phyloP scores from a whole-genome alignment of 2,888 invertebrate species.

The Chrysina gloriosa region DNA sequence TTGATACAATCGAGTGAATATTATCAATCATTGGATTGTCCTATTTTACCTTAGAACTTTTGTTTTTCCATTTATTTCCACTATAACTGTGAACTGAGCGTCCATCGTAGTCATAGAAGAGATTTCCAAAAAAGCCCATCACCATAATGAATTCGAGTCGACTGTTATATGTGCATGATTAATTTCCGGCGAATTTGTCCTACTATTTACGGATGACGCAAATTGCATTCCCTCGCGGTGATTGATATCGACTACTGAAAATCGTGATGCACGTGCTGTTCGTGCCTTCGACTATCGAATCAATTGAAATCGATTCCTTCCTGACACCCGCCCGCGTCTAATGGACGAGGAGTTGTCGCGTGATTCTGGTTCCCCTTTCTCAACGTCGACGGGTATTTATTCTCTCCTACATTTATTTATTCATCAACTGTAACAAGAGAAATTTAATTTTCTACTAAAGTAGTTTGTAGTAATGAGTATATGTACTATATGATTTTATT shows the following conservation, averaged over 20 bases:
- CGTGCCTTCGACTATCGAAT: not conserved
- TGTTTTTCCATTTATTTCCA: too few species aligned
- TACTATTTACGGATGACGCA: slow-evolving; percentile 29
- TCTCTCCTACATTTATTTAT: not conserved
- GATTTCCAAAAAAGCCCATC: slow-evolving; percentile 22
- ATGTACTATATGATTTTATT: too few species aligned
- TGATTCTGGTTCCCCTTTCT: not conserved
- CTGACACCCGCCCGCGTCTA: slow-evolving; percentile 27
- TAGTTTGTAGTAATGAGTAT: too few species aligned
- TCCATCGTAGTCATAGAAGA: too few species aligned
- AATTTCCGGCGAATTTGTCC: slow-evolving; percentile 34
- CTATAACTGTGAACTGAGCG: too few species aligned
- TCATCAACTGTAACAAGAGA: not conserved
- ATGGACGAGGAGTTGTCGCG: slow-evolving; percentile 22
- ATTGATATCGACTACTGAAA: slow-evolving; percentile 30
- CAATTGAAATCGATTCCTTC: slow-evolving; percentile 32
- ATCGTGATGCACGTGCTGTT: slow-evolving; percentile 25
- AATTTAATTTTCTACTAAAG: not conserved
- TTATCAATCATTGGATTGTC: too few species aligned
- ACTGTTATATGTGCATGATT: slow-evolving; percentile 31
- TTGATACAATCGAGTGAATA: too few species aligned
- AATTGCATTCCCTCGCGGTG: slow-evolving; percentile 31
- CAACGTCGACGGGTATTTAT: not conserved
- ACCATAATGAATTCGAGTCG: slow-evolving; percentile 27
- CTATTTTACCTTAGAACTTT: too few species aligned